Percentiles rank a stretch among this genome's conserved stretches.
phyloP scores from a whole-genome alignment of 2,113 vertebrate species.

The Cryptotis parvus region DNA sequence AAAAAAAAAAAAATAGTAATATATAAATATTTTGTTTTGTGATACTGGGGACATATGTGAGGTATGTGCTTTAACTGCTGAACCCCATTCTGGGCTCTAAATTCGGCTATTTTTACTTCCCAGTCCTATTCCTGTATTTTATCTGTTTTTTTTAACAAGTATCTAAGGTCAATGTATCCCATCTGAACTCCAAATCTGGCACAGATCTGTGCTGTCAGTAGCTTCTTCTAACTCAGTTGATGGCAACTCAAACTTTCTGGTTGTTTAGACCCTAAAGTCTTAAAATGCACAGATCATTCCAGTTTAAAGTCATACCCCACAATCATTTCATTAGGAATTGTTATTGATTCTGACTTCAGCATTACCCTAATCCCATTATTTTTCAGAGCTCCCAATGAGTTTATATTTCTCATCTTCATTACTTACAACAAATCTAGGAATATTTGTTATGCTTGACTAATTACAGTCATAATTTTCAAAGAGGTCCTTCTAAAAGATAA shows the following conservation, averaged over 20 bases:
- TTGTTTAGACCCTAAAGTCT: not conserved
- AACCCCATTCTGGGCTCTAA: conserved; percentile 5
- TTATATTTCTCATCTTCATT: not conserved
- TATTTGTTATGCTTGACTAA: too few relatives aligned
- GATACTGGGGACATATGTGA: too few relatives aligned
- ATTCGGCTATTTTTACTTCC: conserved; percentile 30
- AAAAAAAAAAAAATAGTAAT: too few relatives aligned
- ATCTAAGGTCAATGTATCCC: not conserved
- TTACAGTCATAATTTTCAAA: not conserved
- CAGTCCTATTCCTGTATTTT: conserved; percentile 1
- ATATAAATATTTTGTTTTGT: too few relatives aligned
- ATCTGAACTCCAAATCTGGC: not conserved
- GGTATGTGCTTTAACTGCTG: not conserved
- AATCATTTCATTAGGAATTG: not conserved
- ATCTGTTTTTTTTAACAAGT: not conserved
- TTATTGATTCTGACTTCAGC: not conserved
- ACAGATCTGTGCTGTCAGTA: not conserved
- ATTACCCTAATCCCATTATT: not conserved
- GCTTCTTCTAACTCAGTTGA: not conserved
- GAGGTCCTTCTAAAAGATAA: not conserved
- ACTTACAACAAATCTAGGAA: not conserved
- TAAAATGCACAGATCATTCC: not conserved
- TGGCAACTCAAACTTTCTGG: not conserved
- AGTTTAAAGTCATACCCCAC: not conserved
- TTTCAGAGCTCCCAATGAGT: not conserved